Evolutionary conservation across 1,140 invertebrate species (phyloP).

Genomic region (Drosophila setifemur): DNA sequence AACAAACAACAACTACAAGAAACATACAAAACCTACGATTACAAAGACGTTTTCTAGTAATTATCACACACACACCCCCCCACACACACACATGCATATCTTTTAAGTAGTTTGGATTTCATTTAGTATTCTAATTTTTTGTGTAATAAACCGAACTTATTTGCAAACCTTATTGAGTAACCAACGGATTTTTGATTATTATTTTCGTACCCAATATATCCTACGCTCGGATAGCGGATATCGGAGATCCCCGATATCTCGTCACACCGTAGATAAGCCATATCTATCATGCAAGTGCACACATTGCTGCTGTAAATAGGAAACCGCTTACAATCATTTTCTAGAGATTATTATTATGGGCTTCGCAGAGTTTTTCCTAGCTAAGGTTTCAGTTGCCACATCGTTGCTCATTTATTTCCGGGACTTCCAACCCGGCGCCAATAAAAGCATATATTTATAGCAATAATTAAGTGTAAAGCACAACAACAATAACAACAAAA

Average conservation of each 20-base stretch:
- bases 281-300: slow-evolving; percentile 39
- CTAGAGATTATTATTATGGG: slow-evolving; percentile 19
- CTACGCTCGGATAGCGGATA: slow-evolving; percentile 33
- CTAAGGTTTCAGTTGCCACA: slow-evolving; percentile 71
- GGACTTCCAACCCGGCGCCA: slow-evolving; percentile 14
- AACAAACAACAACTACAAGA: not conserved
- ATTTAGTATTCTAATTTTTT: slow-evolving; percentile 73
- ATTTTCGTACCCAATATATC: not conserved
- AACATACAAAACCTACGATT: slow-evolving; percentile 55
- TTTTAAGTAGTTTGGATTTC: slow-evolving; percentile 76
- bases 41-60: slow-evolving; percentile 78
- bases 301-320: slow-evolving; percentile 64
- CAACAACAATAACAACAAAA: slow-evolving; percentile 18
- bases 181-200: slow-evolving; percentile 5
- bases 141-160: slow-evolving; percentile 69
- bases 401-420: slow-evolving; percentile 30
- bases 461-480: slow-evolving; percentile 66
- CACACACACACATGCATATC: slow-evolving; percentile 47
- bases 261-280: slow-evolving; percentile 20
- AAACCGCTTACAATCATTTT: slow-evolving; percentile 64
- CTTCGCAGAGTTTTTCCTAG: slow-evolving; percentile 64
- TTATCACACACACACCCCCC: slow-evolving; percentile 45
- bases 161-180: slow-evolving; percentile 58
- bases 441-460: slow-evolving; percentile 61
- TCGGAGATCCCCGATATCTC: slow-evolving; percentile 14